Conservation (phyloP, 1,140 invertebrate genomes). For the Heliconius eleuchia region DNA sequence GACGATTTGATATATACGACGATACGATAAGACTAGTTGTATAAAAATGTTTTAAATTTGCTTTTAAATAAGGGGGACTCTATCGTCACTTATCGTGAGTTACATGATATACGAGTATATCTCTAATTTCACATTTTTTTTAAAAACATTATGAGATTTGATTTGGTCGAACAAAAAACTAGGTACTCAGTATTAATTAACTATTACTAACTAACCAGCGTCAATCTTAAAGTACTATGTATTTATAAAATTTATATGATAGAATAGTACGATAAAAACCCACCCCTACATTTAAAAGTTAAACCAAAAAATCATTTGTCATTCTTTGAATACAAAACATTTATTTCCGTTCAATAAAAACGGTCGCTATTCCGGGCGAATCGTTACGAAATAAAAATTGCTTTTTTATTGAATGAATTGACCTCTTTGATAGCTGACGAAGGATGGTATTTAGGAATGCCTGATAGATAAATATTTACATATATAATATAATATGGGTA, state of each 20-base stretch:
- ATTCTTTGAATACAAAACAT: conserved; percentile 14
- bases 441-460: not conserved
- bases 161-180: no score
- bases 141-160: no score
- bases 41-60: no score
- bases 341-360: conserved; percentile 10
- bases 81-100: no score
- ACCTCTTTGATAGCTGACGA: not conserved
- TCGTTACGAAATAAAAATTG: conserved; percentile 15
- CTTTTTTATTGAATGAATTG: conserved; percentile 11
- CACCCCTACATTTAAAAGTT: not conserved
- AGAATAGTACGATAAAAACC: not conserved
- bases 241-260: not conserved
- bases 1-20: no score
- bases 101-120: no score
- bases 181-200: no score
- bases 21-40: no score
- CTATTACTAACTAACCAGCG: no score
- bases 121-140: no score
- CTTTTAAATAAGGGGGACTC: no score
- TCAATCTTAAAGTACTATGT: not conserved
- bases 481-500: not conserved
- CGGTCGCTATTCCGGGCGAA: conserved; percentile 1
- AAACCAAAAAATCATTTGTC: conserved; percentile 1
- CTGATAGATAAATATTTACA: not conserved